A percentile compares a stretch with the other conserved stretches of the same genome.
Evolutionary conservation across 2,113 vertebrate species (phyloP).

Genomic region (Herpetotheres cachinnans): DNA sequence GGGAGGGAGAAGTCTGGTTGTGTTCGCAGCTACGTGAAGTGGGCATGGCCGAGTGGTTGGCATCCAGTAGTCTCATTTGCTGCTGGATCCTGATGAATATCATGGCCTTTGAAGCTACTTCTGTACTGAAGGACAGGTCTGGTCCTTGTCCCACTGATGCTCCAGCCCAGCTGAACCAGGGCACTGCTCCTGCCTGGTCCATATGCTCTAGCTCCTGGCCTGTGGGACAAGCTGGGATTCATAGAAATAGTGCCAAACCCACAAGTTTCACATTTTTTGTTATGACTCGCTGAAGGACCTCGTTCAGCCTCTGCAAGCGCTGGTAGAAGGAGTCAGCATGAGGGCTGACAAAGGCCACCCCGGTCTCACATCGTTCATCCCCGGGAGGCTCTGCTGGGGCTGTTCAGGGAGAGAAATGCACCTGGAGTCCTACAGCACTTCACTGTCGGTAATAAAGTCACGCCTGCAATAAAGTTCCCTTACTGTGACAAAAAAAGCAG

Average conservation of each 20-base stretch:
- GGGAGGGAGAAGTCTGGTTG: not conserved
- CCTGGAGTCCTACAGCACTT: not conserved
- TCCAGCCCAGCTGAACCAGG: not conserved
- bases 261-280: not conserved
- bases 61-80: not conserved
- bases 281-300: not conserved
- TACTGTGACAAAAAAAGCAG: not conserved
- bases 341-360: not conserved
- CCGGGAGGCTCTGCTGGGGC: not conserved
- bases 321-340: not conserved
- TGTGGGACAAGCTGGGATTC: too few species aligned
- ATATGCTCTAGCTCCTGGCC: accelerated
- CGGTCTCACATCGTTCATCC: accelerated
- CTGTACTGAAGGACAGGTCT: not conserved
- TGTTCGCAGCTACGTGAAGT: not conserved
- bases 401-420: not conserved
- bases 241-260: not conserved
- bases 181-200: not conserved
- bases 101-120: not conserved
- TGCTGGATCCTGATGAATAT: not conserved
- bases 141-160: not conserved
- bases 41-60: not conserved
- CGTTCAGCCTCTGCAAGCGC: not conserved
- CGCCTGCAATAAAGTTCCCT: not conserved
- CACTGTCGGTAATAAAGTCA: not conserved